Evolutionary conservation across 53 echinoderm and acorn worm species (phyloP), one percentile per base, ranked within the genome.

Genomic region (Apostichopus leukothele): DNA sequence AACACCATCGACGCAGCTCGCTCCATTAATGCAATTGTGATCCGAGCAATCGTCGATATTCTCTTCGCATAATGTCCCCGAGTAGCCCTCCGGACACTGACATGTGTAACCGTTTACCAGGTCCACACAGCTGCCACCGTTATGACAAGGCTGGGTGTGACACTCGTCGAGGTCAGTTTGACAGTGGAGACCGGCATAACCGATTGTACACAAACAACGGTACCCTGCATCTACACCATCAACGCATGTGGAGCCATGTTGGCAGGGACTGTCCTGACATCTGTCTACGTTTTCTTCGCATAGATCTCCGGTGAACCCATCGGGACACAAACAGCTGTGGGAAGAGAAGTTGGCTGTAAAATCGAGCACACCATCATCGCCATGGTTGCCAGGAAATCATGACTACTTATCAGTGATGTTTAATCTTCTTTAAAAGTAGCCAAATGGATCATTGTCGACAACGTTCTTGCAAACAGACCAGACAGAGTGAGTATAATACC

Each of bases 21-120:
- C 94, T 18, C 88, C 88, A 51, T 94, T 84, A 4, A 5, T 25
- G 67, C 94, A 94, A 9, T 80, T 57, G 53, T 90, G 60, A 20
- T 61, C 78, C 0, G 13, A 50, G 68, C 94, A 94, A 26, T 94
- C 94, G 67, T 94, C 94, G n/a, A 92, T 89, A 60, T 94, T 94
- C 66, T 85, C 85, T 79, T 94, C 92, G 76, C 94, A 94, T 1
- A 75, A 74, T 7, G 92, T 89, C 5, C 94, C 94, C 1, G 92
- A 92, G 63, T 86, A 94, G 19, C 94, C 94, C 52, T 78, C 86
- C 19, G 80, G 87, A 74, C 94, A 94, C 51, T 92, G 76, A 54
- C 94, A 94, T 4, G 90, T 92, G 53, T 79, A 94, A 1, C 89
- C 80, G 50, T 89, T 91, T 14, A 89, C 60, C 59, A 86, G 78